These are phyloP conservation scores for Brienomyrus brachyistius DNA, from an alignment of 2,113 vertebrate species.

Conservation along the genomic window DNA sequence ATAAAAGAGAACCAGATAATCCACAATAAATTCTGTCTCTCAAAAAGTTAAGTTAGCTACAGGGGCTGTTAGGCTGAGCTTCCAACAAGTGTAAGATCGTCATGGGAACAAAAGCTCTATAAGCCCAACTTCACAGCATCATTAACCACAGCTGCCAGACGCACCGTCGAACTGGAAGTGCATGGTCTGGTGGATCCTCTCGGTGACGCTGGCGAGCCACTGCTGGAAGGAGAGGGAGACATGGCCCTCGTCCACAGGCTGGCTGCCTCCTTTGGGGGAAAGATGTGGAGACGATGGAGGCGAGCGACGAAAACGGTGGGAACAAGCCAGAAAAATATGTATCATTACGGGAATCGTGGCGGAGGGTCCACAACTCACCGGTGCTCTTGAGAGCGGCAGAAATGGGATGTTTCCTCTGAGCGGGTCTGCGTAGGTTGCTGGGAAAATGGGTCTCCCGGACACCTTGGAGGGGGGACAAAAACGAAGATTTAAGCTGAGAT, in stretches of 20 bases:
- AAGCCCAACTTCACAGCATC: not conserved
- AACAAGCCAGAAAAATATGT: not conserved
- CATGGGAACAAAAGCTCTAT: not conserved
- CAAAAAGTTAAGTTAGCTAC: not conserved
- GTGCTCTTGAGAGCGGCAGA: conserved; percentile 42
- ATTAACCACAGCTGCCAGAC: not conserved
- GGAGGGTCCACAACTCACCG: conserved; percentile 39
- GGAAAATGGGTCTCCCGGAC: conserved; percentile 31
- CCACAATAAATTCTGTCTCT: not conserved
- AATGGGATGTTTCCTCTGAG: conserved; percentile 39
- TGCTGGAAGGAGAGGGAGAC: conserved; percentile 78
- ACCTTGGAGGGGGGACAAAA: not conserved
- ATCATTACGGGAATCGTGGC: not conserved
- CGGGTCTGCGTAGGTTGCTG: conserved; percentile 34
- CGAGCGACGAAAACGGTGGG: not conserved
- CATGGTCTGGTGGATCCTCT: conserved; percentile 88
- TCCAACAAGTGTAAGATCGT: not conserved
- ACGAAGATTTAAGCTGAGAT: not conserved
- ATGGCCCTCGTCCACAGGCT: conserved; percentile 69
- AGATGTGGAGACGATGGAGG: not conserved
- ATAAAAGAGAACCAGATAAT: not conserved
- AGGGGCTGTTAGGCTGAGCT: not conserved
- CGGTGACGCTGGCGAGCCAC: conserved; percentile 80
- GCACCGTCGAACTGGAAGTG: conserved; percentile 87
- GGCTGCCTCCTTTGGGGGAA: conserved; percentile 58